These are phyloP conservation scores for Eublepharis macularius DNA, from an alignment of 2,113 vertebrate genomes.

Conservation along the genomic window DNA sequence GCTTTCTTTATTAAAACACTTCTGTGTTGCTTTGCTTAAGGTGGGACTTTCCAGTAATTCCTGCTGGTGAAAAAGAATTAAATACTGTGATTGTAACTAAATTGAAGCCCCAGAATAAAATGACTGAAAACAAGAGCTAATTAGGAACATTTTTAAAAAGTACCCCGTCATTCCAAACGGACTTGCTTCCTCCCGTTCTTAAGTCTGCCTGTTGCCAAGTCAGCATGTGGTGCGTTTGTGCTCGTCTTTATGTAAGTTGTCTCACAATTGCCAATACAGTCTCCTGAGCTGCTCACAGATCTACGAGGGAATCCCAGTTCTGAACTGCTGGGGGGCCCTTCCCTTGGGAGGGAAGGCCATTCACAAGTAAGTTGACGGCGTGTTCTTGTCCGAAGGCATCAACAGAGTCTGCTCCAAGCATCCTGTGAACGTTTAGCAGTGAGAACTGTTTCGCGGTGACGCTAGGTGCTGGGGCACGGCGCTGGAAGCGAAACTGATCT, in stretches of 20 bases:
- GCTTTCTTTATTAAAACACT: no score
- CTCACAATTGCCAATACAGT: neutral
- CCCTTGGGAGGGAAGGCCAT: constrained; percentile 94
- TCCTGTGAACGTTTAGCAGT: no score
- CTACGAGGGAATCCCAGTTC: constrained; percentile 93
- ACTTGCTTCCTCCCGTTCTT: neutral
- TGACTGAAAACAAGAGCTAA: no score
- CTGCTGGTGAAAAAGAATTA: no score
- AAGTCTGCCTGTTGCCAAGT: neutral
- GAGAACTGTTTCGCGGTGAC: no score
- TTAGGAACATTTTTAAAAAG: no score
- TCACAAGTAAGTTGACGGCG: constrained; percentile 85
- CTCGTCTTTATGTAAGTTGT: neutral
- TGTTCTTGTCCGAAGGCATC: neutral
- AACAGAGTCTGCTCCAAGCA: no score
- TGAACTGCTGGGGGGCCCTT: constrained; percentile 94
- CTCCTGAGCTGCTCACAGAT: constrained; percentile 77
- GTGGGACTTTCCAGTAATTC: no score
- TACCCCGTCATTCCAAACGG: neutral
- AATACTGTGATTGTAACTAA: no score
- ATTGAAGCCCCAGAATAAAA: no score
- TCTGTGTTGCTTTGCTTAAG: no score
- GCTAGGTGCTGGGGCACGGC: neutral
- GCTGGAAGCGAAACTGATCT: neutral
- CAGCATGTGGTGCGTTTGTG: neutral